phyloP scores from a whole-genome alignment of 1,140 invertebrate genomes.

The Periplaneta americana region DNA sequence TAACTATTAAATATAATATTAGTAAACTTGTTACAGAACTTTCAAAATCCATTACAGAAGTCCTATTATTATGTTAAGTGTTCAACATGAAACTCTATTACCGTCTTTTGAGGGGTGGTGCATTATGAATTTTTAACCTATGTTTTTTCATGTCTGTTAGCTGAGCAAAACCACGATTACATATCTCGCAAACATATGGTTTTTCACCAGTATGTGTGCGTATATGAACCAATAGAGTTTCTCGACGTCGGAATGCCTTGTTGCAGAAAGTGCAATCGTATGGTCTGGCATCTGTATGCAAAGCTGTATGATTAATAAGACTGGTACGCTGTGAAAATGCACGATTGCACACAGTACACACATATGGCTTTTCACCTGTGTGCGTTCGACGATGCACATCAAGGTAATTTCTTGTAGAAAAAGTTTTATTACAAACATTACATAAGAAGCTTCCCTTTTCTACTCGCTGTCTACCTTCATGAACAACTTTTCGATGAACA shows the following conservation, averaged over 20 bases:
- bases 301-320: conserved; percentile 36
- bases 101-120: not conserved
- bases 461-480: not conserved
- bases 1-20: too few relatives aligned
- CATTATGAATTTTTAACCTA: not conserved
- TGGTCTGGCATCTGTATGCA: conserved; percentile 50
- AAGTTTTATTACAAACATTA: conserved; percentile 38
- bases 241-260: conserved; percentile 51
- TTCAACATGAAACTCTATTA: not conserved
- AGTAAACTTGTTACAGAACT: too few relatives aligned
- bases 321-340: conserved; percentile 45
- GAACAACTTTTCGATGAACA: not conserved
- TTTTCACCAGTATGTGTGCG: conserved; percentile 60
- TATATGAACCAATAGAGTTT: conserved; percentile 49
- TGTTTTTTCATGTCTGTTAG: conserved; percentile 6
- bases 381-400: conserved; percentile 62
- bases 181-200: conserved; percentile 55
- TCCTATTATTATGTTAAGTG: too few relatives aligned
- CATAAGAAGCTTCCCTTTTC: conserved; percentile 33
- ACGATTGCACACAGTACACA: conserved; percentile 51
- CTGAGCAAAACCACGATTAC: conserved; percentile 45
- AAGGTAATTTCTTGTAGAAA: conserved; percentile 34
- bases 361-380: conserved; percentile 67
- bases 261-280: conserved; percentile 55
- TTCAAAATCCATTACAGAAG: too few relatives aligned